phyloP scores from a whole-genome alignment of 2,797 vertebrate genomes.

The Urocyon cinereoargenteus region DNA sequence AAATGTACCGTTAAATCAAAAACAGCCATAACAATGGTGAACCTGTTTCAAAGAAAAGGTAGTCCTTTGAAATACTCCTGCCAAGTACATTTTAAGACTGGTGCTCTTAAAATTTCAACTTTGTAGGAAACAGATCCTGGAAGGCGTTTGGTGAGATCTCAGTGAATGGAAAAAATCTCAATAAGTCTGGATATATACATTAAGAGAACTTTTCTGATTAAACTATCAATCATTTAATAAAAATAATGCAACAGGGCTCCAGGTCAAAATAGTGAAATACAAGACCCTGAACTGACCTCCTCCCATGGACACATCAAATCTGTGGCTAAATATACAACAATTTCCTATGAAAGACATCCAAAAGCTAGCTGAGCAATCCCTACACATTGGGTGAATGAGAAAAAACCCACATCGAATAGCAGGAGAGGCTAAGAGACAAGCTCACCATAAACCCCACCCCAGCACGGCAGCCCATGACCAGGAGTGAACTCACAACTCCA shows the following conservation, averaged over 20 bases:
- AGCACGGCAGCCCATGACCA: accelerated
- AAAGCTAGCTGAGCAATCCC: not conserved
- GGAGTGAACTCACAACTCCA: not conserved
- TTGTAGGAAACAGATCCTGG: not conserved
- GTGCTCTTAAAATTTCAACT: not conserved
- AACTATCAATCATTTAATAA: not conserved
- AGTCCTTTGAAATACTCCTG: not conserved
- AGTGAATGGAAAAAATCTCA: not conserved
- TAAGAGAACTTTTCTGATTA: not conserved
- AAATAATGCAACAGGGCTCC: not conserved
- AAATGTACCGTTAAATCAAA: not conserved
- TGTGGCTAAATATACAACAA: not conserved
- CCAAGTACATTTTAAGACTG: not conserved
- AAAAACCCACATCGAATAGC: accelerated
- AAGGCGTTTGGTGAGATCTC: not conserved
- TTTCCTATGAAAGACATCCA: not conserved
- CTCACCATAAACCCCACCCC: too few species aligned
- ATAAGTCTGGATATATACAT: not conserved
- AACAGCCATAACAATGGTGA: not conserved
- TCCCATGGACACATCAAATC: not conserved
- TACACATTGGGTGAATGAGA: too few species aligned
- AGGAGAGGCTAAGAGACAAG: not conserved
- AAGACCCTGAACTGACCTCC: not conserved
- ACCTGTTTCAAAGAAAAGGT: not conserved
- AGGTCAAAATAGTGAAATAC: not conserved